Evolutionary conservation across 2,113 vertebrate species (phyloP).

Genomic region (Scopus umbretta): DNA sequence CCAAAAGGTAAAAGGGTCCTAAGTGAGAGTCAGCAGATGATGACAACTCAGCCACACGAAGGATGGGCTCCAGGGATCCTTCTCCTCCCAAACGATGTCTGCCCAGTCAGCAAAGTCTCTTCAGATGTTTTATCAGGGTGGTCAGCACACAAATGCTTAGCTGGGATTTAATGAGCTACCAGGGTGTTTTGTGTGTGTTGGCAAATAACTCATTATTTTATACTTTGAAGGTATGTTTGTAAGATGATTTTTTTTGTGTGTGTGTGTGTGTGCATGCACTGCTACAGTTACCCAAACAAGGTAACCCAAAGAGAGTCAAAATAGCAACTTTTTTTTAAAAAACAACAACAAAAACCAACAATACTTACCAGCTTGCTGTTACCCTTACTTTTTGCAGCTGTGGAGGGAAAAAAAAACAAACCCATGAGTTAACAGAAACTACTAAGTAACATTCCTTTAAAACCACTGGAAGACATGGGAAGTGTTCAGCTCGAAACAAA

Average conservation of each 20-base stretch:
- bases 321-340: not conserved
- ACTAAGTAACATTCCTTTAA: not conserved
- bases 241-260: not conserved
- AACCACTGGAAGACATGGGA: not conserved
- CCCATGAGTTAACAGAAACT: not conserved
- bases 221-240: not conserved
- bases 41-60: not conserved
- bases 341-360: too few relatives aligned
- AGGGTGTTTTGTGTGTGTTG: not conserved
- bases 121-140: not conserved
- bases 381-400: not conserved
- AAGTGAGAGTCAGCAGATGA: not conserved
- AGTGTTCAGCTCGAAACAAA: not conserved
- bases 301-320: not conserved
- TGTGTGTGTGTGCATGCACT: too few relatives aligned
- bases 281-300: not conserved
- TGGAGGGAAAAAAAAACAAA: not conserved
- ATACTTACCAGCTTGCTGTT: not conserved
- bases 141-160: not conserved
- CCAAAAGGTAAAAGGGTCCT: not conserved
- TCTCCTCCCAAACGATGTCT: not conserved
- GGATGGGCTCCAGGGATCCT: not conserved
- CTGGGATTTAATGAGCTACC: not conserved
- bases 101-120: not conserved
- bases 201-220: not conserved